A percentile compares a stretch with the other conserved stretches of the same genome.
Conservation (phyloP, 2,888 invertebrate genomes). For the Panzeria rudis region DNA sequence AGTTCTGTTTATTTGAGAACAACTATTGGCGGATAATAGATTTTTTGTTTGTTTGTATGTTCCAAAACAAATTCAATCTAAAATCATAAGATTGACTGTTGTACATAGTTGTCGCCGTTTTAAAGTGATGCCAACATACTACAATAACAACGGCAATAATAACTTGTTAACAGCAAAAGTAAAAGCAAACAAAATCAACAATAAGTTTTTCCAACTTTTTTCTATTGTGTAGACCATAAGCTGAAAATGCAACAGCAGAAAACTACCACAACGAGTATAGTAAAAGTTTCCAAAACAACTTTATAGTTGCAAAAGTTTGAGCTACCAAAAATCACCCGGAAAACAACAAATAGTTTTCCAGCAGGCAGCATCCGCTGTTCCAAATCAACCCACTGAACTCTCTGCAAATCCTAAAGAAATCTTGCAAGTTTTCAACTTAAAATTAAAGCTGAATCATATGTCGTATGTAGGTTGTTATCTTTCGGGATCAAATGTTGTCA, state of each 20-base stretch:
- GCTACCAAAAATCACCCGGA: slow-evolving; percentile 10
- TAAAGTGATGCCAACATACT: slow-evolving; percentile 12
- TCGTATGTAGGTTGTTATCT: slow-evolving; percentile 3
- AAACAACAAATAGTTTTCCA: slow-evolving; percentile 10
- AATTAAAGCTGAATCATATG: slow-evolving; percentile 5
- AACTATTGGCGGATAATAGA: neutral
- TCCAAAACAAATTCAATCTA: neutral
- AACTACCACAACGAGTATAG: neutral
- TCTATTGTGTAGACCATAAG: slow-evolving; percentile 9
- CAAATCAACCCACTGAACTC: slow-evolving; percentile 6
- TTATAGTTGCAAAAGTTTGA: slow-evolving; percentile 32
- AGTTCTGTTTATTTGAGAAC: neutral
- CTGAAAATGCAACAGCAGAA: neutral
- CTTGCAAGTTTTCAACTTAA: slow-evolving; percentile 21
- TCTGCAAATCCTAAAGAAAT: slow-evolving; percentile 32
- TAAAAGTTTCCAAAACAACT: slow-evolving; percentile 8
- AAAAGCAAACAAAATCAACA: slow-evolving; percentile 28
- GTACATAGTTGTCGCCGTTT: slow-evolving; percentile 2
- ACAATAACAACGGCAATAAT: slow-evolving; percentile 14
- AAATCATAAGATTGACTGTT: slow-evolving; percentile 5
- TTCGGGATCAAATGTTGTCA: neutral
- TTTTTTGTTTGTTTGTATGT: neutral
- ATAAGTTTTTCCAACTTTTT: slow-evolving; percentile 31
- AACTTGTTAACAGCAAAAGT: slow-evolving; percentile 25
- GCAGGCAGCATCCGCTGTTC: neutral